phyloP scores from a whole-genome alignment of 2,797 vertebrate genomes.

The Oophaga sylvatica region DNA sequence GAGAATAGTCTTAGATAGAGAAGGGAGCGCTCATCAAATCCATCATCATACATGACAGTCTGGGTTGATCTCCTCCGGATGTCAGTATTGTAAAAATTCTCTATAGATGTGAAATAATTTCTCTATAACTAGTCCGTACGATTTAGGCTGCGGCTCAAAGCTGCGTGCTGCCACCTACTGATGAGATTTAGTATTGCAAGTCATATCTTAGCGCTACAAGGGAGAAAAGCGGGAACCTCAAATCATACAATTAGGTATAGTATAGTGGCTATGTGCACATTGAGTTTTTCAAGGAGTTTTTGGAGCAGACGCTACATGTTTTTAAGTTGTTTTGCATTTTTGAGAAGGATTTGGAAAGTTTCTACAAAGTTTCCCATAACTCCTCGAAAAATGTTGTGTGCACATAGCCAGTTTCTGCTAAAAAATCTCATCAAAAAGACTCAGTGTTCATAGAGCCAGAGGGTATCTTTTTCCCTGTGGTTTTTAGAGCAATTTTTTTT shows the following conservation, averaged over 20 bases:
- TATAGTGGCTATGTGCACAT: too few relatives aligned
- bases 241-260: neutral
- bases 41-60: conserved; percentile 1
- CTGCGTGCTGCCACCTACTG: conserved; percentile 51
- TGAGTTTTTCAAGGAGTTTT: too few relatives aligned
- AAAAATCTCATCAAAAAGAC: too few relatives aligned
- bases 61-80: neutral
- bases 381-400: too few relatives aligned
- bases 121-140: neutral
- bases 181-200: neutral
- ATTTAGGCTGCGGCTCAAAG: neutral
- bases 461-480: too few relatives aligned
- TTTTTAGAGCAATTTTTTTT: too few relatives aligned
- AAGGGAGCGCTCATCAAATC: conserved; percentile 3
- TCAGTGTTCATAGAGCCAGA: too few relatives aligned
- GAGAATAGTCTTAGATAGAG: neutral
- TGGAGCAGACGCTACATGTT: too few relatives aligned
- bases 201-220: neutral
- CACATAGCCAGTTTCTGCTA: too few relatives aligned
- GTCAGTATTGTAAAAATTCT: conserved; percentile 3
- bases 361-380: too few relatives aligned
- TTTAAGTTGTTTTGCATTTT: too few relatives aligned
- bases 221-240: neutral
- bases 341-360: too few relatives aligned
- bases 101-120: neutral